Percentiles rank a stretch among this genome's conserved stretches.
Evolutionary conservation across 2,113 vertebrate species (phyloP).

Genomic region (Chrysemys picta): DNA sequence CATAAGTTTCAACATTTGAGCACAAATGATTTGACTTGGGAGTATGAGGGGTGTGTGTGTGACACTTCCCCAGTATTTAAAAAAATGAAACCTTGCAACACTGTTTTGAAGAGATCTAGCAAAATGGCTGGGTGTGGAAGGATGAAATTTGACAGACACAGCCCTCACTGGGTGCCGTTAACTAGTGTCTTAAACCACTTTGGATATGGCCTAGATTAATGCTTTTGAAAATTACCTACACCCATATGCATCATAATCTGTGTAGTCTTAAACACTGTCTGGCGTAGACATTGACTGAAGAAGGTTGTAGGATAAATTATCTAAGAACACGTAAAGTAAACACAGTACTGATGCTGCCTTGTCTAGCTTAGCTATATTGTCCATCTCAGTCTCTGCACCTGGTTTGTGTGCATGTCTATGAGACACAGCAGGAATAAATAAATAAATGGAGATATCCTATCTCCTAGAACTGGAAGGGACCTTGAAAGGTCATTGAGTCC

Average conservation of each 20-base stretch:
- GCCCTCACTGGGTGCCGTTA: not conserved
- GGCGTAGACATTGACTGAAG: not conserved
- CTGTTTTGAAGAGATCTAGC: not conserved
- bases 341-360: not conserved
- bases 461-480: too few species aligned
- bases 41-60: not conserved
- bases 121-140: not conserved
- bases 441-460: too few species aligned
- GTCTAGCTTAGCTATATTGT: not conserved
- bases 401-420: not conserved
- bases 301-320: not conserved
- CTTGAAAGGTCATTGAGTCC: too few species aligned
- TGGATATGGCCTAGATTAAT: not conserved
- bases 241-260: not conserved
- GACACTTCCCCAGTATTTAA: not conserved
- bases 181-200: not conserved
- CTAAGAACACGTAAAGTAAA: not conserved
- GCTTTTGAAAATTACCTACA: not conserved
- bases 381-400: not conserved
- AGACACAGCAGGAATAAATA: not conserved
- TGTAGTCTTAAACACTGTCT: not conserved
- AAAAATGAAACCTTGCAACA: not conserved
- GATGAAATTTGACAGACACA: not conserved
- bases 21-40: not conserved
- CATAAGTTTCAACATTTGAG: not conserved